A percentile compares a stretch with the other conserved stretches of the same genome.
Evolutionary conservation across 2,888 invertebrate species (phyloP).

Genomic region (Epirrhoe tristata): DNA sequence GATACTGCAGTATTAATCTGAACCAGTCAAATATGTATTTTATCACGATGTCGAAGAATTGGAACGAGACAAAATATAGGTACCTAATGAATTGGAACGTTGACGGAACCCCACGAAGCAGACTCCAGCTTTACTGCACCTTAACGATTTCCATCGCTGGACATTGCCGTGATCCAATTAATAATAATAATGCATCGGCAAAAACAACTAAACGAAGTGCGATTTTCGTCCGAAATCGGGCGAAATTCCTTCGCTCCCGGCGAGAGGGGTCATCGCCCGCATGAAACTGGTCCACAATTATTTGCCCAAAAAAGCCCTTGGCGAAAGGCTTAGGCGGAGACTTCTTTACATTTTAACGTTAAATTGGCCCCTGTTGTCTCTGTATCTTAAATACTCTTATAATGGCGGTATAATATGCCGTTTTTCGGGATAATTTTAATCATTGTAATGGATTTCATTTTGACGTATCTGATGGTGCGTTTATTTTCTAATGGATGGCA

Average conservation of each 20-base stretch:
- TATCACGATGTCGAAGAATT: no score
- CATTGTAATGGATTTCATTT: slow-evolving; percentile 1
- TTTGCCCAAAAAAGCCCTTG: slow-evolving; percentile 78
- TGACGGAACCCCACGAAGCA: slow-evolving; percentile 52
- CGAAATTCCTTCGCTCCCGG: slow-evolving; percentile 71
- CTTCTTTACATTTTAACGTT: slow-evolving; percentile 56
- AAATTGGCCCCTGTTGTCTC: slow-evolving; percentile 36
- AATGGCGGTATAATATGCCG: slow-evolving; percentile 12
- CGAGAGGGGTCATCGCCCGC: slow-evolving; percentile 60
- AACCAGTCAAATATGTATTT: no score
- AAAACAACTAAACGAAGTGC: slow-evolving; percentile 79
- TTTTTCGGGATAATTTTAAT: slow-evolving; percentile 16
- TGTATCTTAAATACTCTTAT: slow-evolving; percentile 28
- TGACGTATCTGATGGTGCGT: not conserved
- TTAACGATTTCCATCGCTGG: slow-evolving; percentile 69
- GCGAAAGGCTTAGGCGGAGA: slow-evolving; percentile 54
- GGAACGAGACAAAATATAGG: not conserved
- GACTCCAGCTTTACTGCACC: slow-evolving; percentile 54
- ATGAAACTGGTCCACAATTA: slow-evolving; percentile 72
- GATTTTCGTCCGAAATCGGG: slow-evolving; percentile 79
- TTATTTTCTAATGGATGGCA: slow-evolving; percentile 3
- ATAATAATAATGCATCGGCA: slow-evolving; percentile 77
- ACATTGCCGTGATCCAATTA: slow-evolving; percentile 79
- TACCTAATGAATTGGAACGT: not conserved
- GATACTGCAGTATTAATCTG: no score